Conservation (phyloP, 2,797 vertebrate genomes). For the Trematomus bernacchii region DNA sequence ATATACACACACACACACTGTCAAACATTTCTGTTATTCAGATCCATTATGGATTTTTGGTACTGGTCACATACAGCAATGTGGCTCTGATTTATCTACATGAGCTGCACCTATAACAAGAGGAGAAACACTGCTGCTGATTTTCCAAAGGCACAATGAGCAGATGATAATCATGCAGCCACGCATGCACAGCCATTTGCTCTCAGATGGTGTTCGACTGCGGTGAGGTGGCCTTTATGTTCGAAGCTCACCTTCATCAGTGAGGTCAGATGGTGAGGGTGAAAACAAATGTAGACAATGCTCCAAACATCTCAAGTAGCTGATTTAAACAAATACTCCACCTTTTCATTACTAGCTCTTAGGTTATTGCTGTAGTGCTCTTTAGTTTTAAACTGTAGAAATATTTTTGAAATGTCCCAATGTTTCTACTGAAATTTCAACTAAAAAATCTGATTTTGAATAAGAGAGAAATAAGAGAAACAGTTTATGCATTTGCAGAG, state of each 20-base stretch:
- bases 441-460: not conserved
- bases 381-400: not conserved
- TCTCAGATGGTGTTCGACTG: slow-evolving; percentile 28
- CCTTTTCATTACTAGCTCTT: not conserved
- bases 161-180: slow-evolving; percentile 40
- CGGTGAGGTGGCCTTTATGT: slow-evolving; percentile 24
- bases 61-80: slow-evolving; percentile 20
- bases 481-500: too few species aligned
- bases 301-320: slow-evolving; percentile 29
- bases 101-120: slow-evolving; percentile 52
- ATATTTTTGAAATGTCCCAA: not conserved
- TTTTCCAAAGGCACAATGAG: slow-evolving; percentile 48
- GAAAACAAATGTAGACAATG: slow-evolving; percentile 5
- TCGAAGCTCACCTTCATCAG: not conserved
- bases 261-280: slow-evolving; percentile 31
- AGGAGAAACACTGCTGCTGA: slow-evolving; percentile 34
- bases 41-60: slow-evolving; percentile 52
- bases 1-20: slow-evolving; percentile 1
- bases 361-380: fast-evolving
- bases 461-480: too few species aligned
- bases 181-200: slow-evolving; percentile 41
- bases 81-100: slow-evolving; percentile 56
- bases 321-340: slow-evolving; percentile 15
- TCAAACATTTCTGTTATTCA: slow-evolving; percentile 30
- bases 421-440: not conserved